Conservation (phyloP, 2,113 vertebrate species). For the Caranx ignobilis region DNA sequence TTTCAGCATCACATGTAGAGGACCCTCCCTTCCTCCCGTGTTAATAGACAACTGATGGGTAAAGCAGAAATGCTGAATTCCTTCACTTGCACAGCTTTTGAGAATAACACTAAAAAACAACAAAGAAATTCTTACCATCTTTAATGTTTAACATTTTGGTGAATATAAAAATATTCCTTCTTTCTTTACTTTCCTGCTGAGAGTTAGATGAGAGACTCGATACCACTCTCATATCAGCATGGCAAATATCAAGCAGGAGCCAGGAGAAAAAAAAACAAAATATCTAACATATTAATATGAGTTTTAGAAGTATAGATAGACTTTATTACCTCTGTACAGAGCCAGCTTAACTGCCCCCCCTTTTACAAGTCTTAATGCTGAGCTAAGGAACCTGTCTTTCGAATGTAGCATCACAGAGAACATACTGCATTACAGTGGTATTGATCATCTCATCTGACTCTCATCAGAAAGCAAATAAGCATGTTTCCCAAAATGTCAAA, state of each 20-base stretch:
- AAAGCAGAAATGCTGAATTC: constrained; percentile 43
- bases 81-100: constrained; percentile 59
- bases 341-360: neutral
- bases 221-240: neutral
- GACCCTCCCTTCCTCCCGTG: constrained; percentile 12
- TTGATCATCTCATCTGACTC: neutral
- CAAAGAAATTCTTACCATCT: neutral
- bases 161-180: too few relatives aligned
- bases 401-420: neutral
- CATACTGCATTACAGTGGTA: neutral
- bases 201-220: neutral
- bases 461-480: neutral
- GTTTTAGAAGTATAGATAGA: neutral
- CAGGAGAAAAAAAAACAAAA: neutral
- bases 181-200: neutral
- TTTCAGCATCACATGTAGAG: constrained; percentile 11
- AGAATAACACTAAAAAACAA: neutral
- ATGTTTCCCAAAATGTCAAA: neutral
- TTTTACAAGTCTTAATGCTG: neutral
- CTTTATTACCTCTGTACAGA: neutral
- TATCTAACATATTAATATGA: neutral
- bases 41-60: constrained; percentile 43
- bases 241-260: neutral
- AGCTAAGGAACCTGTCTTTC: constrained; percentile 6
- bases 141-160: neutral